These are phyloP conservation scores for Pipa parva DNA, from an alignment of 2,113 vertebrate species.

Conservation along the genomic window DNA sequence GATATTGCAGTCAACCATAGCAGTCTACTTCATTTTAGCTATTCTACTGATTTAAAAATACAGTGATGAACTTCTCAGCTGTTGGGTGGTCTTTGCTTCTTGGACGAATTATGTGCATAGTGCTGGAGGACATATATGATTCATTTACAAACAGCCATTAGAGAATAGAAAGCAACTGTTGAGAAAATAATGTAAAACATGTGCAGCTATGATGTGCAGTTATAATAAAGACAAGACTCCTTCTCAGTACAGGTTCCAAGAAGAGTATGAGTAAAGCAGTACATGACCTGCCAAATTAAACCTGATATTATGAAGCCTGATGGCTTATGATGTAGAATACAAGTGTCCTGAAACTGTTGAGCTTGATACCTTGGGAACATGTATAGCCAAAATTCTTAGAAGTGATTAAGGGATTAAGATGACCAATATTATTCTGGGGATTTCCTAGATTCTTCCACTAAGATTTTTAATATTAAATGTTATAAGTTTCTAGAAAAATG, in stretches of 20 bases:
- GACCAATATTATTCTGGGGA: background rate
- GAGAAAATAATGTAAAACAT: slow-evolving; percentile 4
- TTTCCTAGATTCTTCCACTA: background rate
- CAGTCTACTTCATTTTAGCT: too few species aligned
- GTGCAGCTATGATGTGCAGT: slow-evolving; percentile 1
- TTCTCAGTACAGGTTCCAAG: background rate
- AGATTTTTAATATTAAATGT: background rate
- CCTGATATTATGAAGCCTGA: background rate
- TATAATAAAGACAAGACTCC: background rate
- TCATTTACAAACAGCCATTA: background rate
- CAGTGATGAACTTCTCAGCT: too few species aligned
- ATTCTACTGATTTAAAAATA: too few species aligned
- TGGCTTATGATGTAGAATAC: slow-evolving; percentile 3
- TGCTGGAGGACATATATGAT: background rate
- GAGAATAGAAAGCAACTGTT: background rate
- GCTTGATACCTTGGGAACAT: slow-evolving; percentile 11
- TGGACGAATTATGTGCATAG: background rate
- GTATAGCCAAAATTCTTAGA: slow-evolving; percentile 5
- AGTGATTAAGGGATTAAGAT: slow-evolving; percentile 30
- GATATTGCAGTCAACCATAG: too few species aligned
- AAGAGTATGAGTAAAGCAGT: background rate
- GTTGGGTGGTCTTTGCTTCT: slow-evolving; percentile 3
- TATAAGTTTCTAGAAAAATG: background rate
- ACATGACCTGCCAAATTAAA: background rate
- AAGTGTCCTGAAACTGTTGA: background rate